Evolutionary conservation across 2,113 vertebrate genomes (phyloP), one percentile per base, ranked within the genome.

Genomic region (Plestiodon gilberti): DNA sequence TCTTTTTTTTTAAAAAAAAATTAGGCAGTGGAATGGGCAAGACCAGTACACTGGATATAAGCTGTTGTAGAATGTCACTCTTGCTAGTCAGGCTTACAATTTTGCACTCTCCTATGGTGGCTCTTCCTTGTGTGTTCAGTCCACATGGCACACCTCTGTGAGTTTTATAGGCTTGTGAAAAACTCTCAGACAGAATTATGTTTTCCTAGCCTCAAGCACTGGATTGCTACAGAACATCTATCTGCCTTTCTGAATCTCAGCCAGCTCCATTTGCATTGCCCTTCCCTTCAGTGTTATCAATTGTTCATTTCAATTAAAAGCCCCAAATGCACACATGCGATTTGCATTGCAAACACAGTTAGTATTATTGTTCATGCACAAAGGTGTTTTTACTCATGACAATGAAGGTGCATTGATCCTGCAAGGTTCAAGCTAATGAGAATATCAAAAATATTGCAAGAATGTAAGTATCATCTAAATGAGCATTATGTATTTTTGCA

Each of bases 401-500:
- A 55, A 40, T 38, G 10, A 30, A 78, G 35, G 40, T 11, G 5
- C 9, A 3, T 65, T 71, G 35, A 78, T 85, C 43, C n/a, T 79
- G 55, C 65, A 30, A 40, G 28, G 8, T 70, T 61, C 35, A 61
- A 4, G 23, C 38, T 17, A 48, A 33, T 30, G 40, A 35, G 13
- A 79, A 71, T 62, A n/a, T 17, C 17, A 33, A 71, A 61, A 71
- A 59, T 20, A 70, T 38, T 10, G 3, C 14, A 71, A 71, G 52
- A 22, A 85, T 71, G 20, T 38, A 71, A 35, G 30, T 70, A 61
- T 79, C 57, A 79, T 20, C 70, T 69, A 85, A 85, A 85, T 48
- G 52, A 85, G 65, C 84, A 79, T 61, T 65, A n/a, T 78, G 59
- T 73, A 71, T 70, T 85, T 59, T 85, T 69, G 6, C 25, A 40